A percentile compares a stretch with the other conserved stretches of the same genome.
Conservation (phyloP, 2,113 vertebrate genomes). For the Phyllostomus hastatus region DNA sequence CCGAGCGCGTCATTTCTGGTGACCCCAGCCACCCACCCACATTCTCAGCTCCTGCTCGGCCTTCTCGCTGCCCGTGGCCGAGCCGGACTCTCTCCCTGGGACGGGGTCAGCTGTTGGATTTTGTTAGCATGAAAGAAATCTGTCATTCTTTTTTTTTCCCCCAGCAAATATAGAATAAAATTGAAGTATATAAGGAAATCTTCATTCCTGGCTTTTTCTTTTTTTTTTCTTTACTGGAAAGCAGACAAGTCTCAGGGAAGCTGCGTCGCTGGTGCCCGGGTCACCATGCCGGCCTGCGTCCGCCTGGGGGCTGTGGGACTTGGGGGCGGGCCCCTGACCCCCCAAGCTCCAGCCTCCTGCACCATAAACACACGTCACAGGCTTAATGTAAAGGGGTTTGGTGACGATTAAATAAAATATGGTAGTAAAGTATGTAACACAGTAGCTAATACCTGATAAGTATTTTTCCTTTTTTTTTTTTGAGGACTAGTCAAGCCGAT, state of each 20-base stretch:
- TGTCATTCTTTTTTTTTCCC: background rate
- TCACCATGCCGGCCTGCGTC: accelerated
- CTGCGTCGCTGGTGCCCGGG: background rate
- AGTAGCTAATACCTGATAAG: background rate
- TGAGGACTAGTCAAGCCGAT: background rate
- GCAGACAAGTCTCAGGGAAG: background rate
- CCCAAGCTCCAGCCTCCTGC: background rate
- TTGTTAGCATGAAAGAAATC: background rate
- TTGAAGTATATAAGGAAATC: background rate
- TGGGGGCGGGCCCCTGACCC: background rate
- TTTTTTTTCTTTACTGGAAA: background rate
- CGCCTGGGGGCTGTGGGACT: background rate
- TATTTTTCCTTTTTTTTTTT: background rate
- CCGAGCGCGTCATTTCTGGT: background rate
- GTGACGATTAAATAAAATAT: background rate
- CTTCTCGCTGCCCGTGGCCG: background rate
- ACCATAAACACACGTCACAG: background rate
- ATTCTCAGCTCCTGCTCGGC: background rate
- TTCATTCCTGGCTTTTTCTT: background rate
- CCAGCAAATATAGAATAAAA: background rate
- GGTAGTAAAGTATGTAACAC: background rate
- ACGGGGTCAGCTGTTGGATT: background rate
- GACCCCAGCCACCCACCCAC: background rate
- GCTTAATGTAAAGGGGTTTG: background rate
- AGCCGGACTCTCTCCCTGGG: background rate